A percentile compares a stretch with the other conserved stretches of the same genome.
Conservation (phyloP, 1,140 invertebrate species). For the Heliconius himera region DNA sequence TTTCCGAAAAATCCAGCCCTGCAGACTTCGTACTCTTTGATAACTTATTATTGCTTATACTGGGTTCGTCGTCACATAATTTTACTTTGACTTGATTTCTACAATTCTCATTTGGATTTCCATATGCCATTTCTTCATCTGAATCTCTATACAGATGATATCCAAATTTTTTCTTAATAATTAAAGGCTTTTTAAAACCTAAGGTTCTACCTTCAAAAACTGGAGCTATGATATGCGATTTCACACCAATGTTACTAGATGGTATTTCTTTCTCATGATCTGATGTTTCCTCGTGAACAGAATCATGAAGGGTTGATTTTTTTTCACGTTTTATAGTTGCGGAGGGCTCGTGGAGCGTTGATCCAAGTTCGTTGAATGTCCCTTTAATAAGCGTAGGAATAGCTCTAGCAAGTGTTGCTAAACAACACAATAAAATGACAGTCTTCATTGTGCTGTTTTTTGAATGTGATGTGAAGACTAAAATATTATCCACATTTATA, state of each 20-base stretch:
- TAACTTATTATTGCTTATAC: conserved; percentile 33
- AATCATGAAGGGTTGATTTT: conserved; percentile 49
- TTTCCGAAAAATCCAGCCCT: conserved; percentile 45
- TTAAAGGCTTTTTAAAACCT: conserved; percentile 55
- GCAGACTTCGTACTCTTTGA: conserved; percentile 38
- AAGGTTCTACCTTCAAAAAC: conserved; percentile 39
- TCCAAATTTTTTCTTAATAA: conserved; percentile 62
- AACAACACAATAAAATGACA: conserved; percentile 58
- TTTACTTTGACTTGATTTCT: conserved; percentile 64
- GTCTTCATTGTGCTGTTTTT: conserved; percentile 63
- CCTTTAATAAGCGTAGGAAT: conserved; percentile 48
- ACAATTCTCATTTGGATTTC: conserved; percentile 55
- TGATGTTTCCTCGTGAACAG: conserved; percentile 22
- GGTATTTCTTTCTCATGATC: conserved; percentile 32
- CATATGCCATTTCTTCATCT: conserved; percentile 57
- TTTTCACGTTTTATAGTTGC: conserved; percentile 51
- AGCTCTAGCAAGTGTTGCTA: conserved; percentile 54
- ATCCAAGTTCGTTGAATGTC: conserved; percentile 36
- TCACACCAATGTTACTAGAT: neutral
- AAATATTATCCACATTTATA: conserved; percentile 62
- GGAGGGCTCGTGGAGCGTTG: conserved; percentile 27
- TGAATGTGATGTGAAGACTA: conserved; percentile 53
- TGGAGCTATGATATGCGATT: conserved; percentile 13
- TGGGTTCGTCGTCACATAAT: conserved; percentile 54
- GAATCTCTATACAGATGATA: conserved; percentile 61